Conservation (phyloP, 2,888 invertebrate species). For the Patella pellucida region DNA sequence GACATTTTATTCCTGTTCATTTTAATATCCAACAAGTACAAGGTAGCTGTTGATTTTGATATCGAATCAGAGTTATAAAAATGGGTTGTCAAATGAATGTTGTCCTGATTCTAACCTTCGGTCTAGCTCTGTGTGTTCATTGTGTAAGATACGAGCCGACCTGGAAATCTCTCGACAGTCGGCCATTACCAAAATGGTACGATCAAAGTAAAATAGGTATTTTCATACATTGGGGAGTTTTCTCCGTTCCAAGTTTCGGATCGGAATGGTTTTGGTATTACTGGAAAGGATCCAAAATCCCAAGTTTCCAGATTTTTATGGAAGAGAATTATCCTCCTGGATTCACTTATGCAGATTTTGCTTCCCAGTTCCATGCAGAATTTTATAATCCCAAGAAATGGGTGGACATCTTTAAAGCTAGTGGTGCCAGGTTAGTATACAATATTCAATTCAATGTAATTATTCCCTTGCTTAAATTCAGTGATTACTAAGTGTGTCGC, state of each 20-base stretch:
- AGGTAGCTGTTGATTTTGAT: too few relatives aligned
- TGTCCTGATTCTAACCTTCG: too few relatives aligned
- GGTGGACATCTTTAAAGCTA: constrained; percentile 84
- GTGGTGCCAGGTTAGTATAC: constrained; percentile 82
- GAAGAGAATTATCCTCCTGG: constrained; percentile 84
- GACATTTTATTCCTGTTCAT: too few relatives aligned
- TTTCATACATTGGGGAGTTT: constrained; percentile 95
- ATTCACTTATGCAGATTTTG: constrained; percentile 94
- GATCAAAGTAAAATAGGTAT: constrained; percentile 92
- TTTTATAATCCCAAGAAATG: constrained; percentile 88
- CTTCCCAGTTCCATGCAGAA: constrained; percentile 85
- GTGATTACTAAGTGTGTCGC: too few relatives aligned
- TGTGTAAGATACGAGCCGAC: constrained; percentile 74
- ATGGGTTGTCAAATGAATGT: too few relatives aligned
- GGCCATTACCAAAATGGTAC: constrained; percentile 89
- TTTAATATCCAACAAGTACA: too few relatives aligned
- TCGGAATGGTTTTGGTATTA: constrained; percentile 72
- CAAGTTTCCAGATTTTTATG: constrained; percentile 78
- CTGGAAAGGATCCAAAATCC: constrained; percentile 46
- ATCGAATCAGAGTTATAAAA: too few relatives aligned
- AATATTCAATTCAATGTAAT: not conserved
- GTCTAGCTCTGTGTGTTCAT: not conserved
- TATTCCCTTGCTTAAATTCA: too few relatives aligned
- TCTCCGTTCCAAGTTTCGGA: constrained; percentile 87
- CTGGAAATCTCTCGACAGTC: constrained; percentile 88